Evolutionary conservation across 2,888 invertebrate genomes (phyloP).

Genomic region (Tenthredo notha): DNA sequence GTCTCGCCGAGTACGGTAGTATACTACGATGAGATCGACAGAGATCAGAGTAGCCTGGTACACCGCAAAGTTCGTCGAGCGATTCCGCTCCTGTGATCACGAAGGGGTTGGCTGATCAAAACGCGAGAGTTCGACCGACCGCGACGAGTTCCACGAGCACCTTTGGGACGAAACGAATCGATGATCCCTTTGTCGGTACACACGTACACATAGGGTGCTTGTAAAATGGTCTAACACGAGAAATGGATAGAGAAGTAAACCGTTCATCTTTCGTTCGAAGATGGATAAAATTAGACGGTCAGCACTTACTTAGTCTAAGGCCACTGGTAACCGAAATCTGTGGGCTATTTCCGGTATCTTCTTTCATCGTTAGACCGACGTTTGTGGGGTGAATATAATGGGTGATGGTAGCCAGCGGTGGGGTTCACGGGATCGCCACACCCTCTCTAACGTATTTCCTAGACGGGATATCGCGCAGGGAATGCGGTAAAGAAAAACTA

Average conservation of each 20-base stretch:
- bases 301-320: conserved; percentile 24
- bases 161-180: conserved; percentile 45
- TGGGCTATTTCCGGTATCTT: conserved; percentile 45
- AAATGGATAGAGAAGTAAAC: neutral
- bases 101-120: conserved; percentile 47
- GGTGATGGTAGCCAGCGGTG: conserved; percentile 12
- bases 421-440: conserved; percentile 1
- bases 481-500: neutral
- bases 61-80: conserved; percentile 37
- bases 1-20: conserved; percentile 11
- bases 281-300: conserved; percentile 37
- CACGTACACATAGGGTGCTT: conserved; percentile 1
- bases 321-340: conserved; percentile 27
- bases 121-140: conserved; percentile 38
- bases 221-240: neutral
- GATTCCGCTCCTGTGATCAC: conserved; percentile 44
- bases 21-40: conserved; percentile 18
- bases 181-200: conserved; percentile 35
- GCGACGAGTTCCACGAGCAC: conserved; percentile 23
- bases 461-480: neutral
- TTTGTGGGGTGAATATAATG: conserved; percentile 36
- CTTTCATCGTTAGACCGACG: conserved; percentile 29
- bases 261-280: neutral
- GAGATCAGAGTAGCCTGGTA: conserved; percentile 32
- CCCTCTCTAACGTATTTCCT: conserved; percentile 46